Conservation (phyloP, 2,113 vertebrate genomes). For the Tenebrosternarchus preto region DNA sequence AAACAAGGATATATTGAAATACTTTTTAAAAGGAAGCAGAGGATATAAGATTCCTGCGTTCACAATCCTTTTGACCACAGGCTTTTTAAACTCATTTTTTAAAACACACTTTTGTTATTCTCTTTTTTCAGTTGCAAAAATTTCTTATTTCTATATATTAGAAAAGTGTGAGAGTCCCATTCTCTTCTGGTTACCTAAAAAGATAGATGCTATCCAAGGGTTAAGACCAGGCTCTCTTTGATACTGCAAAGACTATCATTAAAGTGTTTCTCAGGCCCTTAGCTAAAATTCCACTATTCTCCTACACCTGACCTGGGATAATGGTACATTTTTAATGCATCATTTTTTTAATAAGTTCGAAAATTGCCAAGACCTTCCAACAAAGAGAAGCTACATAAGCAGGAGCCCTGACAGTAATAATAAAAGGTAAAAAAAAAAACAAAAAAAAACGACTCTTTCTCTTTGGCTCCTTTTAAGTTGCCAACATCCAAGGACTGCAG, state of each 20-base stretch:
- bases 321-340: slow-evolving; percentile 73
- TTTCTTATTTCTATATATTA: slow-evolving; percentile 38
- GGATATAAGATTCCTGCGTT: too few relatives aligned
- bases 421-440: slow-evolving; percentile 66
- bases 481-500: slow-evolving; percentile 66
- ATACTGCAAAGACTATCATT: slow-evolving; percentile 69
- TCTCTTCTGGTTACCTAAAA: slow-evolving; percentile 48
- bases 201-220: slow-evolving; percentile 63
- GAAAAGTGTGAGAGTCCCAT: slow-evolving; percentile 47
- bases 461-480: slow-evolving; percentile 73
- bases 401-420: slow-evolving; percentile 68
- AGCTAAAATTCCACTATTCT: slow-evolving; percentile 66
- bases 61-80: too few relatives aligned
- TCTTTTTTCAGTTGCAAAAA: slow-evolving; percentile 12
- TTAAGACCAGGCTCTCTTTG: slow-evolving; percentile 66
- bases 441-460: slow-evolving; percentile 70
- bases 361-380: slow-evolving; percentile 72
- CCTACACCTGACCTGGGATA: slow-evolving; percentile 66
- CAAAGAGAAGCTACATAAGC: slow-evolving; percentile 64
- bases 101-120: slow-evolving; percentile 8
- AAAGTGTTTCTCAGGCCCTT: slow-evolving; percentile 65
- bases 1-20: not conserved
- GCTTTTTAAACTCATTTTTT: too few relatives aligned
- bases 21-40: too few relatives aligned
- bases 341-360: slow-evolving; percentile 73